Conservation (phyloP, 1,140 invertebrate species). For the Tenebrio molitor region DNA sequence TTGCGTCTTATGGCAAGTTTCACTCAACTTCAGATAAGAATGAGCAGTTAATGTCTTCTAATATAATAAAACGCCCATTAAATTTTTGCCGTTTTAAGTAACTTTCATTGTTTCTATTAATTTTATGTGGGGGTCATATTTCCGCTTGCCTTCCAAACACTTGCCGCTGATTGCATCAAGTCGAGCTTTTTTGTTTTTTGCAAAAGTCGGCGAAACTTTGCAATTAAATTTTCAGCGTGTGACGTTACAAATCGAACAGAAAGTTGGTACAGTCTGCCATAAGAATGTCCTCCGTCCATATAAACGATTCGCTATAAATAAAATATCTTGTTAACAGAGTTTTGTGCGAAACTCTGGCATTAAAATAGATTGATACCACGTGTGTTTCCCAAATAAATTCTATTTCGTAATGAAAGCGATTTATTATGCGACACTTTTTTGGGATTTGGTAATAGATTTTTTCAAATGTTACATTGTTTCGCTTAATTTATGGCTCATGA, state of each 20-base stretch:
- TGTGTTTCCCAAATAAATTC: conserved; percentile 8
- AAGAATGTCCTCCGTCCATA: conserved; percentile 1
- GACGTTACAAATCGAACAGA: conserved; percentile 35
- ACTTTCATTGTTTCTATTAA: conserved; percentile 39
- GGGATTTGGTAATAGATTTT: neutral
- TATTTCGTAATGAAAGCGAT: conserved; percentile 23
- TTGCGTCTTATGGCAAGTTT: conserved; percentile 35
- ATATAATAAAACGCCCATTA: conserved; percentile 48
- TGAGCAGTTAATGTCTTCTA: conserved; percentile 27
- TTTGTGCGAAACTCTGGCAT: conserved; percentile 24
- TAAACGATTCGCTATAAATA: conserved; percentile 34
- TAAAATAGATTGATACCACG: conserved; percentile 35
- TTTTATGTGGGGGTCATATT: conserved; percentile 20
- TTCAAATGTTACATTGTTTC: neutral
- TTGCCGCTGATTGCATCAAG: conserved; percentile 18
- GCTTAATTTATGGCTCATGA: neutral
- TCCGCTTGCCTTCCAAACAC: conserved; percentile 29
- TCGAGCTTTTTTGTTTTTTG: conserved; percentile 17
- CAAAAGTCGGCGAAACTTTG: conserved; percentile 12
- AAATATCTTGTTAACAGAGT: conserved; percentile 34
- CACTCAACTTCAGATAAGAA: conserved; percentile 45
- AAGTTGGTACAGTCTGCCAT: conserved; percentile 24
- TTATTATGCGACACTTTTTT: conserved; percentile 6
- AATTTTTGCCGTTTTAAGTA: conserved; percentile 33
- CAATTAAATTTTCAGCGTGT: conserved; percentile 34